A percentile compares a stretch with the other conserved stretches of the same genome.
Conservation (phyloP, 2,113 vertebrate species). For the Cavia porcellus region DNA sequence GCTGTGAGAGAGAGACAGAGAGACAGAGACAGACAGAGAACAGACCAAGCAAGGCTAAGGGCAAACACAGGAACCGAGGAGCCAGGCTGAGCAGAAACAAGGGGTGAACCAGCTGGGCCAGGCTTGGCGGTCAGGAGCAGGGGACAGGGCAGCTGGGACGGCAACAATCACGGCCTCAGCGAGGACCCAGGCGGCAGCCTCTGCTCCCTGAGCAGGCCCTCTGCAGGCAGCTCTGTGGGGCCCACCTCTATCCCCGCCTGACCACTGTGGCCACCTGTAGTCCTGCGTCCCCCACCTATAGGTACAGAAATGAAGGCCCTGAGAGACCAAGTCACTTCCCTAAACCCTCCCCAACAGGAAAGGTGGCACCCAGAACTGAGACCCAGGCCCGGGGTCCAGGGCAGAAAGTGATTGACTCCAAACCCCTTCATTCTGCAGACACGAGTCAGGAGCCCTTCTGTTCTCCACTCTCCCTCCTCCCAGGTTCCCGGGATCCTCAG, state of each 20-base stretch:
- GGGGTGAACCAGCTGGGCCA: rapidly evolving
- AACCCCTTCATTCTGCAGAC: rapidly evolving
- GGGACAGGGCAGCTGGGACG: rapidly evolving
- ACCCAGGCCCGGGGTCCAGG: neutral
- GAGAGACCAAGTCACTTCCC: neutral
- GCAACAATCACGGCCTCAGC: neutral
- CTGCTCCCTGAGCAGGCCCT: neutral
- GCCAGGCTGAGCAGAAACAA: rapidly evolving
- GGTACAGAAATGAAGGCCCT: neutral
- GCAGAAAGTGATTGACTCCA: rapidly evolving
- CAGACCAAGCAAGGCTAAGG: rapidly evolving
- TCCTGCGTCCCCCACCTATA: neutral
- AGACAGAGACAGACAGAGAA: rapidly evolving
- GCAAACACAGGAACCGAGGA: rapidly evolving
- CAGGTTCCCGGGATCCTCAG: neutral
- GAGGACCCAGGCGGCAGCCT: neutral
- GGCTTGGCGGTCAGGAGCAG: rapidly evolving
- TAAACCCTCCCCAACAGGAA: neutral
- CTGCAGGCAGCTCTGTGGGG: rapidly evolving
- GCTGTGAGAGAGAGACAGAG: rapidly evolving
- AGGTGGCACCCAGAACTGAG: rapidly evolving
- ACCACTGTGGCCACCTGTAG: neutral
- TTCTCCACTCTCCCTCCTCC: neutral
- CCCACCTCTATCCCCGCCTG: no score
- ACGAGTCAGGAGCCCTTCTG: no score